Evolutionary conservation across 2,113 vertebrate genomes (phyloP).

Genomic region (Periophthalmodon schlosseri): DNA sequence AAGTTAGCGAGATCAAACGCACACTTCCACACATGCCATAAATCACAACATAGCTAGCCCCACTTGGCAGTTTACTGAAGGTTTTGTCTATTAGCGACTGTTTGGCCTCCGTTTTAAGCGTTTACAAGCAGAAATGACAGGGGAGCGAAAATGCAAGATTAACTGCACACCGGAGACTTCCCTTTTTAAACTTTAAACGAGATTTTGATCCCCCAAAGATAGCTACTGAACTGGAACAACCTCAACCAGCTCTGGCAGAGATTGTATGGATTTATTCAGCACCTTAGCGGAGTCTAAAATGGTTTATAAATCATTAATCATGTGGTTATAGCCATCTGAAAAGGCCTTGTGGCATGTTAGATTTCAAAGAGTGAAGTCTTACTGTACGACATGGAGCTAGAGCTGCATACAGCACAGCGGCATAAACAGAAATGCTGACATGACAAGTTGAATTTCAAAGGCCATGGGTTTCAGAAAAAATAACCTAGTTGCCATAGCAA

Average conservation of each 20-base stretch:
- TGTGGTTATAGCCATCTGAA: neutral
- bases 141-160: neutral
- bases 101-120: slow-evolving; percentile 12
- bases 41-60: slow-evolving; percentile 38
- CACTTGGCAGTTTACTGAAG: slow-evolving; percentile 27
- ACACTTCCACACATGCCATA: slow-evolving; percentile 30
- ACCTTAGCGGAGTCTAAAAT: neutral
- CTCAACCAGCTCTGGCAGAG: neutral
- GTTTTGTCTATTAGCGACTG: slow-evolving; percentile 29
- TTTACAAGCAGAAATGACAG: slow-evolving; percentile 27
- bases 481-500: neutral
- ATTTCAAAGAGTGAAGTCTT: neutral
- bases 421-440: neutral
- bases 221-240: neutral
- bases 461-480: neutral
- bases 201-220: slow-evolving; percentile 5
- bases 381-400: neutral
- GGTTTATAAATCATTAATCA: slow-evolving; percentile 15
- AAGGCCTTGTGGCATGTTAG: neutral
- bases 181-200: slow-evolving; percentile 1
- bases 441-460: neutral
- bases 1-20: slow-evolving; percentile 58
- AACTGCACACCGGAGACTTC: neutral
- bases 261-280: slow-evolving; percentile 5
- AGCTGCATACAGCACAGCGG: neutral